Conservation (phyloP, 2,797 vertebrate species). For the Enteromius thamalakanensis region DNA sequence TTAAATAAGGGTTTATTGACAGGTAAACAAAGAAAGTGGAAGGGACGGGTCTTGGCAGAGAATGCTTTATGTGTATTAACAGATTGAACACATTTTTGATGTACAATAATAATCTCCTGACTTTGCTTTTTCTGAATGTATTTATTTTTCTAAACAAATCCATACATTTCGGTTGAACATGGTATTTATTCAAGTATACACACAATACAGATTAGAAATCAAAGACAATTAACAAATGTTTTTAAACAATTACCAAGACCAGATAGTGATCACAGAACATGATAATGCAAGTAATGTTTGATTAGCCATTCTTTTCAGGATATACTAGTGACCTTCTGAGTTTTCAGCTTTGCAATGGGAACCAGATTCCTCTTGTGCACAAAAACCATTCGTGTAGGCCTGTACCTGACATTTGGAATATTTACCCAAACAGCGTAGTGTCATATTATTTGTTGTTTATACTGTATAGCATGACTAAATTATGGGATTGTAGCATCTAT, state of each 20-base stretch:
- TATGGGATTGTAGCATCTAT: neutral
- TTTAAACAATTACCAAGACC: neutral
- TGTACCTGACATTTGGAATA: neutral
- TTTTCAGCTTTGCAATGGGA: neutral
- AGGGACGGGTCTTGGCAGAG: neutral
- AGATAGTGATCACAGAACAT: neutral
- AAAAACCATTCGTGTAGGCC: neutral
- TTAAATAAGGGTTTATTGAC: constrained; percentile 35
- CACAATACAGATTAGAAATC: neutral
- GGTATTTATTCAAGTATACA: neutral
- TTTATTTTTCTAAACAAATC: neutral
- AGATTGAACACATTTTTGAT: constrained; percentile 1
- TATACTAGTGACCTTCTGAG: neutral
- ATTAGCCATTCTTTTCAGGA: neutral
- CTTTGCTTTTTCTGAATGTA: neutral
- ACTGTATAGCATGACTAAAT: neutral
- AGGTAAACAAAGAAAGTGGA: constrained; percentile 1
- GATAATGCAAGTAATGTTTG: neutral
- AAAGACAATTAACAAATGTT: neutral
- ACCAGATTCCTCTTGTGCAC: neutral
- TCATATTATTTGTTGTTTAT: neutral
- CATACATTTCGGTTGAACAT: neutral
- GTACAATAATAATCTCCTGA: neutral
- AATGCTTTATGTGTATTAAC: neutral
- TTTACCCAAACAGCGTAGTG: neutral